Percentiles rank a stretch among this genome's conserved stretches.
Evolutionary conservation across 2,797 vertebrate genomes (phyloP).

Genomic region (Takifugu ocellatus): DNA sequence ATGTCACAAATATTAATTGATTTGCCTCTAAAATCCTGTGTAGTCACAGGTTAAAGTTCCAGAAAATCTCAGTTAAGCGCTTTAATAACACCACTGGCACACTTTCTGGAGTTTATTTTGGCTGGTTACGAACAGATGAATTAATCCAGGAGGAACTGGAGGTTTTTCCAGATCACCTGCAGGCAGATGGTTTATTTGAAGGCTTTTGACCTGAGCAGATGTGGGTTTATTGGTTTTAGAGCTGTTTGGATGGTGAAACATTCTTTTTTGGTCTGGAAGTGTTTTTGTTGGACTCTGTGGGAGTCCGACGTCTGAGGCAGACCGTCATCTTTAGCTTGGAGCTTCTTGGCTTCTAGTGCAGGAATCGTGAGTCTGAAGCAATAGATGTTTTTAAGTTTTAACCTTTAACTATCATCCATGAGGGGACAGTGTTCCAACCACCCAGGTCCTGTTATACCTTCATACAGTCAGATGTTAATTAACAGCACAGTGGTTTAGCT

Average conservation of each 20-base stretch:
- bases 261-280: slow-evolving; percentile 4
- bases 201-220: slow-evolving; percentile 1
- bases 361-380: background rate
- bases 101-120: slow-evolving; percentile 19
- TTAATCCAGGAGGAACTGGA: background rate
- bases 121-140: slow-evolving; percentile 10
- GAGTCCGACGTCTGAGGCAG: background rate
- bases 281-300: background rate
- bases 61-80: background rate
- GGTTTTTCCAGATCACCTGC: slow-evolving; percentile 9
- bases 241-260: slow-evolving; percentile 9
- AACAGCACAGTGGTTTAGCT: too few relatives aligned
- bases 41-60: background rate
- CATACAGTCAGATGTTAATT: too few relatives aligned
- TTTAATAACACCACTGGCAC: background rate
- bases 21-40: background rate
- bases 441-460: too few relatives aligned
- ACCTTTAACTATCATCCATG: too few relatives aligned
- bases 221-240: slow-evolving; percentile 21
- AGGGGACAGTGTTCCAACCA: too few relatives aligned
- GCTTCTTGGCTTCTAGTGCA: background rate
- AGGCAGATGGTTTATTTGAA: slow-evolving; percentile 26
- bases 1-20: background rate
- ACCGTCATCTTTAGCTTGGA: background rate
- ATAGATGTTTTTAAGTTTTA: background rate